Conservation (phyloP, 1,140 invertebrate genomes). For the Trigoniulus corallinus region DNA sequence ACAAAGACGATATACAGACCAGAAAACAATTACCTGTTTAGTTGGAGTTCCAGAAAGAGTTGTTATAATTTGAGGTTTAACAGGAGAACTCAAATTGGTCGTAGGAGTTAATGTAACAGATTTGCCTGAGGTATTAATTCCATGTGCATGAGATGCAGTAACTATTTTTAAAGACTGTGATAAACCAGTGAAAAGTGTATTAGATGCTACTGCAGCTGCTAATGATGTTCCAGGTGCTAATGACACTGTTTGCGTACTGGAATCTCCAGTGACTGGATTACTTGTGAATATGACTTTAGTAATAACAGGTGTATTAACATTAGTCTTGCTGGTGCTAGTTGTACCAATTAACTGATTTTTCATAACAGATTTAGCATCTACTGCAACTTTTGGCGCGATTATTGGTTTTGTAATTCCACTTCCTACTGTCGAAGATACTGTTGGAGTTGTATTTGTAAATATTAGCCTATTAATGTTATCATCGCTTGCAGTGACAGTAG, state of each 20-base stretch:
- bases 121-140: constrained; percentile 27
- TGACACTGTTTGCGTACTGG: constrained; percentile 7
- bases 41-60: constrained; percentile 19
- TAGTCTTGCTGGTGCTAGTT: neutral
- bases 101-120: constrained; percentile 44
- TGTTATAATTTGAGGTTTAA: constrained; percentile 16
- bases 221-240: constrained; percentile 8
- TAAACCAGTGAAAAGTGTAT: constrained; percentile 12
- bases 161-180: constrained; percentile 16
- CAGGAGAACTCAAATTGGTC: neutral
- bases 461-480: too few relatives aligned
- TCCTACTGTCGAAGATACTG: too few relatives aligned
- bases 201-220: constrained; percentile 24
- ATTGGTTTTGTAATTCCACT: too few relatives aligned
- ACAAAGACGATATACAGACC: too few relatives aligned
- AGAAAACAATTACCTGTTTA: constrained; percentile 16
- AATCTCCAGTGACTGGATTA: constrained; percentile 23
- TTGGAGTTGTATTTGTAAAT: too few relatives aligned
- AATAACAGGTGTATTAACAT: constrained; percentile 22
- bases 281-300: constrained; percentile 43
- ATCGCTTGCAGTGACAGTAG: too few relatives aligned
- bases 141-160: constrained; percentile 11
- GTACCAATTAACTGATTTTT: too few relatives aligned
- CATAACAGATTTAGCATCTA: too few relatives aligned
- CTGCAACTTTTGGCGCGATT: too few relatives aligned